These are phyloP conservation scores for Halcyon smyrnensis DNA, from an alignment of 2,797 vertebrate species.

Conservation along the genomic window DNA sequence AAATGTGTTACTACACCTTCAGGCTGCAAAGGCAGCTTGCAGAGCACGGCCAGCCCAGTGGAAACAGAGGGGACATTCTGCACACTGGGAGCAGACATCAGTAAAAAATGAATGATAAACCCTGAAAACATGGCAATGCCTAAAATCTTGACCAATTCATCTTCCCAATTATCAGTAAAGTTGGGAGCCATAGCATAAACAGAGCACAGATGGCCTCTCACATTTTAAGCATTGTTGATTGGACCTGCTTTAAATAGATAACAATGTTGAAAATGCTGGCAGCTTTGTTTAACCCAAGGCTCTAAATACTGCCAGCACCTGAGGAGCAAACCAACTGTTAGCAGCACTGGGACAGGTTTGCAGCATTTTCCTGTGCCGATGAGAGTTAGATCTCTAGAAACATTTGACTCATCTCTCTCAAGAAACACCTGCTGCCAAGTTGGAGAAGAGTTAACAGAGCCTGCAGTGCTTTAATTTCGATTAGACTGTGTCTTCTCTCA, in stretches of 20 bases:
- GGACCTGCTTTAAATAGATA: constrained; percentile 1
- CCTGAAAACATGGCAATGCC: neutral
- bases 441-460: neutral
- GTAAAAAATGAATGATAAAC: neutral
- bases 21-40: neutral
- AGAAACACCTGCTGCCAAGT: neutral
- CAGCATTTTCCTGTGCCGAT: neutral
- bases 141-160: neutral
- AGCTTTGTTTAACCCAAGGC: neutral
- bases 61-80: neutral
- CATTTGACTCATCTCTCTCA: neutral
- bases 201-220: neutral
- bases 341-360: neutral
- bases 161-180: neutral
- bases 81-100: neutral
- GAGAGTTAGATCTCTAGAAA: neutral
- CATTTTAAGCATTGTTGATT: constrained; percentile 4
- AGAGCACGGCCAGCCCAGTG: accelerated
- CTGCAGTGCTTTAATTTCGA: neutral
- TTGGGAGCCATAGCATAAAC: neutral
- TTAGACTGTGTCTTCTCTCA: neutral
- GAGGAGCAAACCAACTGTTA: neutral
- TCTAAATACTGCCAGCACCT: neutral
- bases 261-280: neutral
- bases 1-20: neutral